Evolutionary conservation across 2,888 invertebrate genomes (phyloP).

Genomic region (Noctuana brunneofusca): DNA sequence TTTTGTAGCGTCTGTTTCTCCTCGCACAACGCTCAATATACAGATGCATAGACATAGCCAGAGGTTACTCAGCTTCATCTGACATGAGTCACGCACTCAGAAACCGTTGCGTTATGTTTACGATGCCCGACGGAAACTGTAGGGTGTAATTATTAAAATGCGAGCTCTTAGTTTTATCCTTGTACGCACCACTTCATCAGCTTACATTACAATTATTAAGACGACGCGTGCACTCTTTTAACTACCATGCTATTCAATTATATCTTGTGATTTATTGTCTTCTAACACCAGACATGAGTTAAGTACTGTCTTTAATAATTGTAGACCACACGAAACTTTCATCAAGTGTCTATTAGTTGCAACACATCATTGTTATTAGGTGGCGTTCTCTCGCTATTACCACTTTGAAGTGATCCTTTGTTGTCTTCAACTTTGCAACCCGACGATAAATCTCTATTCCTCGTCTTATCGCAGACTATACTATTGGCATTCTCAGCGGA

Average conservation of each 20-base stretch:
- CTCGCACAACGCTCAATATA: conserved; percentile 24
- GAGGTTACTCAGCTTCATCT: conserved; percentile 54
- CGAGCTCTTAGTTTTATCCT: conserved; percentile 36
- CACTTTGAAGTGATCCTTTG: conserved; percentile 60
- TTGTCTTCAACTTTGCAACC: conserved; percentile 49
- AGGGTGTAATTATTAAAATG: conserved; percentile 45
- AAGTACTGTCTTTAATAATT: conserved; percentile 20
- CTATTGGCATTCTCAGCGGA: conserved; percentile 9
- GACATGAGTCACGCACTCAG: conserved; percentile 60
- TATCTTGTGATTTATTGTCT: conserved; percentile 24
- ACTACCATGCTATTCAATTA: conserved; percentile 7
- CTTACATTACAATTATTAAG: conserved; percentile 18
- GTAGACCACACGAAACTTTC: conserved; percentile 53
- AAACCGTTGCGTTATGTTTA: conserved; percentile 55
- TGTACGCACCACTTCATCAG: conserved; percentile 18
- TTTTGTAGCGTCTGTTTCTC: conserved; percentile 20
- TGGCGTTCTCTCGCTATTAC: conserved; percentile 60
- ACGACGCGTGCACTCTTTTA: conserved; percentile 3
- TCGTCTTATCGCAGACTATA: conserved; percentile 45
- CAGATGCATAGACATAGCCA: conserved; percentile 42
- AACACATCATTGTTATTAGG: conserved; percentile 60
- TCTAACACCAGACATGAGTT: conserved; percentile 15
- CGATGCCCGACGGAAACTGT: conserved; percentile 61
- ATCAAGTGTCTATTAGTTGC: conserved; percentile 59
- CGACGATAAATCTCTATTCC: conserved; percentile 53